Evolutionary conservation across 2,888 invertebrate genomes (phyloP), one percentile per base, ranked within the genome.

Genomic region (Phortica magna): DNA sequence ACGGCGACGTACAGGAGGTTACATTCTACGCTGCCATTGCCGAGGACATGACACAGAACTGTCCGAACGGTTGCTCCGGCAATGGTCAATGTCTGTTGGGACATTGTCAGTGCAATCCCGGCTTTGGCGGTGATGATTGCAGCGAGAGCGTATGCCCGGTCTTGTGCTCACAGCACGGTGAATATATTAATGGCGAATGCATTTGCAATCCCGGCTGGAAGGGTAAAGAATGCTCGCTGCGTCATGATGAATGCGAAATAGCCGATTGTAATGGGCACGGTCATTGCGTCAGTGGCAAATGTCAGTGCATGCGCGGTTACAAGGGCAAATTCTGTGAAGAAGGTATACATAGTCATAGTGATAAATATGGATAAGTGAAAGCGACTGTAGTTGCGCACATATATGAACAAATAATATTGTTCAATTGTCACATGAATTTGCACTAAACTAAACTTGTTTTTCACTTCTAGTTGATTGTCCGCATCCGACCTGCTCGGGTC

Each of bases 151-250:
- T 98, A 57, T 99, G 99, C 90, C 99, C 99, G 72, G 97, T 98
- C 4, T 93, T 99, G 74, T 99, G 99, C 93, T 98, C 96, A 89
- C 98, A 98, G 90, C 96, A 98, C 81, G 99, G 99, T 53, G 97
- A 98, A 91, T 99, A 99, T 92, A 96, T 97, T 84, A 97, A 98
- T 89, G 99, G 99, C 59, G 96, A 97, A 92, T 99, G 99, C 91
- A 96, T 97, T 89, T 99, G 99, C 92, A 98, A 98, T 92, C 96
- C 97, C 3, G 98, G 98, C 68, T 99, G 98, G 98, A 99, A 98
- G 92, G 99, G 99, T 83, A 96, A 96, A 89, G 99, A 99, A 92
- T 99, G 99, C 92, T 97, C 97, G 67, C 93, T 99, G 83, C 94
- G 98, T 61, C 97, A 98, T 92, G 97, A 98, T 90, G 98, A 99